These are phyloP conservation scores for Drosophila littoralis DNA, from an alignment of 1,140 invertebrate species.

Conservation along the genomic window DNA sequence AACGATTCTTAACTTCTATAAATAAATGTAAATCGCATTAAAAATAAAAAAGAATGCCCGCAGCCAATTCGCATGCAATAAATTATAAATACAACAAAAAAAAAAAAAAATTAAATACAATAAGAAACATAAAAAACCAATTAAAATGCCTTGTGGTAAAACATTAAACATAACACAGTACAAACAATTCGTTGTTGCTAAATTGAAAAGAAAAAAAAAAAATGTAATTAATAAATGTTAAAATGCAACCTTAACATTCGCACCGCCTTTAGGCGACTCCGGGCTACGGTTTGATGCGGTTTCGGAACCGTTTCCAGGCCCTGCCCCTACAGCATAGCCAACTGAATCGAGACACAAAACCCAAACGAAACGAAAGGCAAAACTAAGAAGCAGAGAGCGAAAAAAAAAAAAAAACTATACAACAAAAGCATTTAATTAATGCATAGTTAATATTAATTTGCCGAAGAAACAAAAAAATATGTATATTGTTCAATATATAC, in stretches of 20 bases:
- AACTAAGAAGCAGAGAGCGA: not conserved
- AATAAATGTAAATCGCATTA: slow-evolving; percentile 24
- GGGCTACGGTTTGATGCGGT: not conserved
- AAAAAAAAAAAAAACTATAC: slow-evolving; percentile 29
- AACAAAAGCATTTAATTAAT: slow-evolving; percentile 58
- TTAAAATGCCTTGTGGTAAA: slow-evolving; percentile 29
- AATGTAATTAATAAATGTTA: slow-evolving; percentile 24
- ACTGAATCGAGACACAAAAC: slow-evolving; percentile 6
- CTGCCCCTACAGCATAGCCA: slow-evolving; percentile 12
- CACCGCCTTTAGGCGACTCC: slow-evolving; percentile 7
- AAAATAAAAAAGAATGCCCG: slow-evolving; percentile 11
- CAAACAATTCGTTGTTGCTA: slow-evolving; percentile 13
- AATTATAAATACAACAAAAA: not conserved
- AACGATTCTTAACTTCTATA: slow-evolving; percentile 28
- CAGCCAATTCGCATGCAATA: slow-evolving; percentile 36
- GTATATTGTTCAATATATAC: slow-evolving; percentile 45
- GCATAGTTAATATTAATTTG: slow-evolving; percentile 57
- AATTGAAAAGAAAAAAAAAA: slow-evolving; percentile 1
- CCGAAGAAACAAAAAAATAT: slow-evolving; percentile 30
- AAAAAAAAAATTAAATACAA: slow-evolving; percentile 14
- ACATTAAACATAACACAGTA: slow-evolving; percentile 36
- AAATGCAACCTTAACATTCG: slow-evolving; percentile 34
- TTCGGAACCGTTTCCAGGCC: slow-evolving; percentile 4
- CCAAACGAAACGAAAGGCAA: slow-evolving; percentile 40
- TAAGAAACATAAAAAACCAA: slow-evolving; percentile 23